Evolutionary conservation across 2,888 invertebrate genomes (phyloP), one percentile per base, ranked within the genome.

Genomic region (Cephus spinipes): DNA sequence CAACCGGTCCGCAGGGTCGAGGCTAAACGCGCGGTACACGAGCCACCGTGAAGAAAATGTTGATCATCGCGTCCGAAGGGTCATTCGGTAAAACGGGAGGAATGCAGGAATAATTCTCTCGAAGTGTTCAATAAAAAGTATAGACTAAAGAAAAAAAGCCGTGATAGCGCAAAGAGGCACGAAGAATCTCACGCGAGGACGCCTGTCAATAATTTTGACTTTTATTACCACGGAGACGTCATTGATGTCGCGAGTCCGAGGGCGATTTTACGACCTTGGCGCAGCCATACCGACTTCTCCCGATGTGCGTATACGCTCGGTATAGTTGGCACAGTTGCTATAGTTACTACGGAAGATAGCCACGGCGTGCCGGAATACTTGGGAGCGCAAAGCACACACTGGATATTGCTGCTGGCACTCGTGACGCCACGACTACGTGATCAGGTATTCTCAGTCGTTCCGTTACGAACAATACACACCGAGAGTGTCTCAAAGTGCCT

Each of bases 161-260:
- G 55, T 55, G 55, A 55, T 55, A 23, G 55, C 9, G 55, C 55
- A 9, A 23, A 23, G 55, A 55, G 55, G 0, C 55, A 23, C 9
- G 55, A 23, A 31, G 71, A 23, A 71, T 71, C 71, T 31, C 31
- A 12, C 12, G 12, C 15, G 12, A 33, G 31, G 71, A 71, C 71
- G 71, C 76, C 77, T 81, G 79, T 84, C 84, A 80, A 85, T 85
- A 83, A 85, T 85, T 80, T 71, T 81, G 85, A 82, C 82, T 82
- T 87, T 87, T 84, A 87, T 83, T 83, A 79, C 83, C 83, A 80
- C 82, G 81, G 23, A 86, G 83, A 83, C 83, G 87, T 83, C 83
- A 82, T 81, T 80, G 84, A 86, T 84, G 85, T 82, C 81, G 77
- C 83, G 83, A 81, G 77, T 78, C 76, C 78, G 75, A 81, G 79